Base-by-base conservation (phyloP, 2,797 vertebrate genomes). In the Jordanella pulchra region DNA sequence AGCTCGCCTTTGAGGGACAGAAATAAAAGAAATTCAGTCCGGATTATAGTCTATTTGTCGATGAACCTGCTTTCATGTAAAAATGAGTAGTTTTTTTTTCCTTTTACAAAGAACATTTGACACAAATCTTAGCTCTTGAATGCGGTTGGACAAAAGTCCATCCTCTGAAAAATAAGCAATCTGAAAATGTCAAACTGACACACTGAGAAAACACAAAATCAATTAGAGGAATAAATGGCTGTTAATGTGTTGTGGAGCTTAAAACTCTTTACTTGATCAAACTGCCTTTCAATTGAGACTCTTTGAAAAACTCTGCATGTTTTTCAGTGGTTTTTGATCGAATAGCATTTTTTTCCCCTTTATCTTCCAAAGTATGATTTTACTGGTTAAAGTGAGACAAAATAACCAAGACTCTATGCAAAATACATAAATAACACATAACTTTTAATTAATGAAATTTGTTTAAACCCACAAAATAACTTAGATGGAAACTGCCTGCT, bases 171-270 rank as follows among this genome's bases (percentile, higher is more conserved):
- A 73, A 72, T 28, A 35, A 64, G 80, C n/a, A 21, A 17, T 44
- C 69, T 75, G 27, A 55, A 79, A 75, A 72, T 35, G 70, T 81
- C 61, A 67, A 76, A 66, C 51, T 21, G 25, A 27, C 44, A 23
- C 65, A 55, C 35, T 60, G 3, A n/a, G n/a, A 15, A 76, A 74
- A 69, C 47, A 61, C 30, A 14, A 30, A 83, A 65, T 25, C 25
- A 54, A 11, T 1, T 15, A 68, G 12, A 42, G 1, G 23, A 67
- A 25, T 14, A 65, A 65, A 61, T 7, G 50, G 11, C n/a, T 23
- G 48, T 2, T 53, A 65, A 74, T 35, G 28, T 68, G 44, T 23
- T 21, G 72, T 51, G n/a, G 15, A 45, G 32, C 30, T 54, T 25
- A 65, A 76, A 77, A 75, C 32, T 3, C 1, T 12, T 72, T 67